These are phyloP conservation scores for Elephas maximus DNA, from an alignment of 2,113 vertebrate species.

Conservation along the genomic window DNA sequence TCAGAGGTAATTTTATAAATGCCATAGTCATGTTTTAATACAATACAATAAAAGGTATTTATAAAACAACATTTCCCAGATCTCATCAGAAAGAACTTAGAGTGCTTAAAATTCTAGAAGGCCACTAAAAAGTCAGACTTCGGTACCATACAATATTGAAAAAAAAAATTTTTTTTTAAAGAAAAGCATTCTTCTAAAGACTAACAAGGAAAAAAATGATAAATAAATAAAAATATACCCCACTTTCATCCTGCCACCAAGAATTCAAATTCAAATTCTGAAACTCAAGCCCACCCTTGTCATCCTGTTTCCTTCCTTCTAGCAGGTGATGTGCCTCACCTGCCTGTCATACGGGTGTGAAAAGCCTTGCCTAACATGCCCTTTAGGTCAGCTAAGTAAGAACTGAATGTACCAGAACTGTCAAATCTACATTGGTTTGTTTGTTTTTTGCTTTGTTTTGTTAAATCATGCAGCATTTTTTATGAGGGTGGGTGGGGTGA, in stretches of 20 bases:
- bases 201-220: slow-evolving; percentile 16
- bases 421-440: background rate
- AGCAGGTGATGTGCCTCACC: background rate
- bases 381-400: slow-evolving; percentile 55
- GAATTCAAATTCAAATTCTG: slow-evolving; percentile 51
- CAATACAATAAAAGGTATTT: slow-evolving; percentile 49
- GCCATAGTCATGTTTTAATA: slow-evolving; percentile 65
- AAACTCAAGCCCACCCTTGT: background rate
- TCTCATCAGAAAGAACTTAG: slow-evolving; percentile 60
- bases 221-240: slow-evolving; percentile 22
- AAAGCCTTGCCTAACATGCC: background rate
- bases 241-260: slow-evolving; percentile 20
- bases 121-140: slow-evolving; percentile 45
- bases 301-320: background rate
- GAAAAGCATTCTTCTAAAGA: slow-evolving; percentile 16
- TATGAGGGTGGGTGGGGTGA: fast-evolving
- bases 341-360: background rate
- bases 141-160: background rate
- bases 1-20: slow-evolving; percentile 69
- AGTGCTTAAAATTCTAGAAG: slow-evolving; percentile 66
- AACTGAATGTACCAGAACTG: background rate
- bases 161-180: background rate
- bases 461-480: slow-evolving; percentile 17
- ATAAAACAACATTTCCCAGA: slow-evolving; percentile 63
- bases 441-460: background rate